Evolutionary conservation across 2,797 vertebrate genomes (phyloP).

Genomic region (Gymnopithys bicolor): DNA sequence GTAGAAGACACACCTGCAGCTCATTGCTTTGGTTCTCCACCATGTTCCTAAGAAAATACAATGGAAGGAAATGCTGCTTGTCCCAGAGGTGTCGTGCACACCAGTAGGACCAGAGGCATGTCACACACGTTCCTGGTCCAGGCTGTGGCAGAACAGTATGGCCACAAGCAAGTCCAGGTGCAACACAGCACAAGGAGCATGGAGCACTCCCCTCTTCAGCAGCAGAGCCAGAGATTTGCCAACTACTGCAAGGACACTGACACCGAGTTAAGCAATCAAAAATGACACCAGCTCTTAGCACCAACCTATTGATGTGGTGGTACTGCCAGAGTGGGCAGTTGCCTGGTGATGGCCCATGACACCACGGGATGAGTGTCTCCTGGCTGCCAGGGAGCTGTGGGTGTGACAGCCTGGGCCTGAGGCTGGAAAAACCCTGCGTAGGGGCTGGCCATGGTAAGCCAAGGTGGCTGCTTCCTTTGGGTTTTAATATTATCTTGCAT

Average conservation of each 20-base stretch:
- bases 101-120: not conserved
- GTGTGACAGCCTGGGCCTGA: not conserved
- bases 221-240: not conserved
- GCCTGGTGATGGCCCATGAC: not conserved
- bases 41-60: rapidly evolving
- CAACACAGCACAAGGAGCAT: not conserved
- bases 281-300: not conserved
- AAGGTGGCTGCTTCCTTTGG: not conserved
- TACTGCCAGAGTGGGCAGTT: not conserved
- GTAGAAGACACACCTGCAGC: not conserved
- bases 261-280: not conserved
- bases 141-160: not conserved
- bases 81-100: not conserved
- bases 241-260: not conserved
- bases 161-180: not conserved
- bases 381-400: not conserved
- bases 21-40: not conserved
- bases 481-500: not conserved
- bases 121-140: rapidly evolving
- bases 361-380: not conserved
- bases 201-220: not conserved
- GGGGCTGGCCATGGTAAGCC: not conserved
- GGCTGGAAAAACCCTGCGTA: not conserved
- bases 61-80: rapidly evolving
- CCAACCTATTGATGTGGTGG: not conserved